These are phyloP conservation scores for Lagorchestes hirsutus DNA, from an alignment of 2,797 vertebrate genomes.

Conservation along the genomic window DNA sequence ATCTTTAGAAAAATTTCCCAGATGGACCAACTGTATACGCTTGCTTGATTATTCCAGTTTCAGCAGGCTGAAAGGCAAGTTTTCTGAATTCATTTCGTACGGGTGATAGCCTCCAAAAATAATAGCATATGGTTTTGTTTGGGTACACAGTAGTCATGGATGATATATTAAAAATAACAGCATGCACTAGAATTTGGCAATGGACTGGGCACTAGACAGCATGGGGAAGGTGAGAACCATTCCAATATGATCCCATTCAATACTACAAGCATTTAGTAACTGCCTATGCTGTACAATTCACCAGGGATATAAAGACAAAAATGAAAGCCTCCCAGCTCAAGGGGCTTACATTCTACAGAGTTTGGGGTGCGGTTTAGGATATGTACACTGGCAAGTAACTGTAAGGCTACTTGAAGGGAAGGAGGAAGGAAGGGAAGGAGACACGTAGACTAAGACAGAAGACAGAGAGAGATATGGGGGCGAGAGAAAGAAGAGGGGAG, in stretches of 20 bases:
- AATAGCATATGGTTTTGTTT: conserved; percentile 66
- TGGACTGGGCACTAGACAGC: conserved; percentile 49
- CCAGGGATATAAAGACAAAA: not conserved
- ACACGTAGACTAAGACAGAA: not conserved
- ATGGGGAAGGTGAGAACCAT: not conserved
- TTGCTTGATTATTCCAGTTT: conserved; percentile 72
- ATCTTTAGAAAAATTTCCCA: conserved; percentile 66
- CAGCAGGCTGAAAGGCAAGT: conserved; percentile 69
- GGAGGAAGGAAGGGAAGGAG: not conserved
- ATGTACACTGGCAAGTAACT: not conserved
- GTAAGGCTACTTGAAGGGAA: not conserved
- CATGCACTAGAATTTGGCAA: conserved; percentile 37
- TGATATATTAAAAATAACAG: conserved; percentile 49
- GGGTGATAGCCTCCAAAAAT: conserved; percentile 68
- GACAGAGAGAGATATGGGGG: not conserved
- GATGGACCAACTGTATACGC: conserved; percentile 68
- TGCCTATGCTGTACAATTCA: not conserved
- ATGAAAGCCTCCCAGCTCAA: not conserved
- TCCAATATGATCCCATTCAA: not conserved
- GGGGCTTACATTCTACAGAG: not conserved
- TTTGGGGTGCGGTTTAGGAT: not conserved
- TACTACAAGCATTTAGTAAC: not conserved
- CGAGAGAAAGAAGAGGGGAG: too few species aligned
- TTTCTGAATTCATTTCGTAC: conserved; percentile 78
- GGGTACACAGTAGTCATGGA: conserved; percentile 66